Evolutionary conservation across 1,140 invertebrate genomes (phyloP).

Genomic region (Aphelenchoides besseyi): DNA sequence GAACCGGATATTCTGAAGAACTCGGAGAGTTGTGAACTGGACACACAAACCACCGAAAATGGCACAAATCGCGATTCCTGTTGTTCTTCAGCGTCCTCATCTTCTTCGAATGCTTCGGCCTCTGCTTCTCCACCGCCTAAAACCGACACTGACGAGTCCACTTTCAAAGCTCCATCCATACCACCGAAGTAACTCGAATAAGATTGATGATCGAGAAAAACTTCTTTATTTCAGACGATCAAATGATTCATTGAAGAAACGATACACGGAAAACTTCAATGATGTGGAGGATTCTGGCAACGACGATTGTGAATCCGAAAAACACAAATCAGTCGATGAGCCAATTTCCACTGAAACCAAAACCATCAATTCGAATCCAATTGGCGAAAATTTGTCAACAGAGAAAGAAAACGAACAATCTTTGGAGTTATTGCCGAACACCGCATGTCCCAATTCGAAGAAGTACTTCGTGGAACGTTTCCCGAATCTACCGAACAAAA

Average conservation of each 20-base stretch:
- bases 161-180: background rate
- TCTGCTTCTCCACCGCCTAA: background rate
- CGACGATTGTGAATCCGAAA: no score
- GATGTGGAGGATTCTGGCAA: no score
- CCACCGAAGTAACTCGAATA: background rate
- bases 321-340: background rate
- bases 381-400: background rate
- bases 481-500: background rate
- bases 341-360: background rate
- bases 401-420: background rate
- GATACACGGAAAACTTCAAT: background rate
- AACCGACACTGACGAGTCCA: background rate
- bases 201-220: background rate
- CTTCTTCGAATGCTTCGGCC: background rate
- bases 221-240: background rate
- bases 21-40: background rate
- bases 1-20: background rate
- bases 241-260: background rate
- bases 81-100: background rate
- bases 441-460: background rate
- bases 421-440: background rate
- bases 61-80: background rate
- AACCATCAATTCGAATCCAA: background rate
- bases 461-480: slow-evolving; percentile 7
- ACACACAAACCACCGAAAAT: background rate